phyloP scores from a whole-genome alignment of 2,888 invertebrate genomes.

The Lasioglossum oenotherae region DNA sequence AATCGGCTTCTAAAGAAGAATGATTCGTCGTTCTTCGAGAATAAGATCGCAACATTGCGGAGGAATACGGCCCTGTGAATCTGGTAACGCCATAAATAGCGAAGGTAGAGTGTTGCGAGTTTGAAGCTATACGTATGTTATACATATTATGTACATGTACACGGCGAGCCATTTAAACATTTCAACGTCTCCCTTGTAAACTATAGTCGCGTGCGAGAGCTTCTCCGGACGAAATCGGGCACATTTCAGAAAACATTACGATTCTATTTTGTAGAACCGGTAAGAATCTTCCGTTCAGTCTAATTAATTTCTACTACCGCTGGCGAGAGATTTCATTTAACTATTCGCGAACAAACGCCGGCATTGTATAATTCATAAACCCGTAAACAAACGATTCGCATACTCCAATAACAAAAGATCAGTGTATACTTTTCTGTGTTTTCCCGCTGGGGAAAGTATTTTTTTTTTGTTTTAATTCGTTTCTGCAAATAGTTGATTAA shows the following conservation, averaged over 20 bases:
- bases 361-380: background rate
- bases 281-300: background rate
- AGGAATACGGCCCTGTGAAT: background rate
- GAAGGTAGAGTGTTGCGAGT: slow-evolving; percentile 30
- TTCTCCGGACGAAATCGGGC: background rate
- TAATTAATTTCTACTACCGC: background rate
- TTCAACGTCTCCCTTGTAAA: background rate
- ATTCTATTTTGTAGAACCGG: background rate
- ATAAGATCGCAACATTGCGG: background rate
- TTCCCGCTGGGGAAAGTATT: background rate
- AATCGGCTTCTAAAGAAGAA: background rate
- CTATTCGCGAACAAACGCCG: too few relatives aligned
- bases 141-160: background rate
- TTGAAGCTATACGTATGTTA: slow-evolving; percentile 43
- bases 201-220: background rate
- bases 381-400: background rate
- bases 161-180: background rate
- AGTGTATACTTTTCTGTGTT: background rate
- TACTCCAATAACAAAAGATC: background rate
- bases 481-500: background rate
- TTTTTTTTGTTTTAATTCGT: background rate
- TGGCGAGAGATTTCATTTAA: background rate
- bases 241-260: background rate
- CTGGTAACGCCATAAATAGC: slow-evolving; percentile 25
- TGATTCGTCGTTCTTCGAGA: background rate